Evolutionary conservation across 1,140 invertebrate species (phyloP).

Genomic region (Zeugodacus cucurbitae): DNA sequence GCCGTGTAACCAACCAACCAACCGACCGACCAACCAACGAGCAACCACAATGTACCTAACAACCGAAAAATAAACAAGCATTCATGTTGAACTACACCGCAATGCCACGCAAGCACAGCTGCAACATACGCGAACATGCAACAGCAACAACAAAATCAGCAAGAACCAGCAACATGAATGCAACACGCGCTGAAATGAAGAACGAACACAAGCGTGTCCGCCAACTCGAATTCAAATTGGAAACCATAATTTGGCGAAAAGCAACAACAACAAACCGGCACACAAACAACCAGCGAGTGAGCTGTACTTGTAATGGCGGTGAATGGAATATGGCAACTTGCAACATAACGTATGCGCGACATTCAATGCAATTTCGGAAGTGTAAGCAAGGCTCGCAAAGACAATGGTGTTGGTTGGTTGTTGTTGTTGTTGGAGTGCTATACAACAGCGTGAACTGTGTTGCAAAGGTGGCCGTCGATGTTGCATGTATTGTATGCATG

Average conservation of each 20-base stretch:
- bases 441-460: background rate
- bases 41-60: background rate
- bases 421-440: background rate
- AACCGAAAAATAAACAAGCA: conserved; percentile 33
- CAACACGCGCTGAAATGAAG: background rate
- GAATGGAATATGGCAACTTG: background rate
- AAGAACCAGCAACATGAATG: background rate
- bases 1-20: background rate
- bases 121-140: background rate
- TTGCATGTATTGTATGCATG: background rate
- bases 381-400: background rate
- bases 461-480: background rate
- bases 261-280: background rate
- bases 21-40: background rate
- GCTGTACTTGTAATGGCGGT: background rate
- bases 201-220: background rate
- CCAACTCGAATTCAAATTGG: conserved; percentile 15
- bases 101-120: background rate
- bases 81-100: conserved; percentile 11
- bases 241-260: conserved; percentile 20
- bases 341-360: background rate
- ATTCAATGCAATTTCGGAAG: background rate
- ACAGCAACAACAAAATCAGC: background rate
- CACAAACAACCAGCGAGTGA: background rate
- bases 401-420: background rate